A percentile compares a stretch with the other conserved stretches of the same genome.
phyloP scores from a whole-genome alignment of 2,797 vertebrate species.

The Scyliorhinus canicula region DNA sequence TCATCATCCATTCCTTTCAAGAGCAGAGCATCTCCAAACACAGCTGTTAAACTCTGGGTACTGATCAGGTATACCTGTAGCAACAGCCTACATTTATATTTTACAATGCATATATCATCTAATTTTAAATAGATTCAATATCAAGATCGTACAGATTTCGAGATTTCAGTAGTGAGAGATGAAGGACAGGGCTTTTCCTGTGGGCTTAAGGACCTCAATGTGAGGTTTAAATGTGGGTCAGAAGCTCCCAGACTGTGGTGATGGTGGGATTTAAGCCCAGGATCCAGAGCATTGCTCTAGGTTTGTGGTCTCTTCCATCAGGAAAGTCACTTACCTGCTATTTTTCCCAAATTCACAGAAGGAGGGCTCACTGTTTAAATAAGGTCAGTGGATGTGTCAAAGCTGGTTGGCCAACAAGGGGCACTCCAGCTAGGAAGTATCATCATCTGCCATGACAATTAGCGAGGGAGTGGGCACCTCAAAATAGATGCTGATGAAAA shows the following conservation, averaged over 20 bases:
- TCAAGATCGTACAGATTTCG: neutral
- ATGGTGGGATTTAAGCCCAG: too few species aligned
- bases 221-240: neutral
- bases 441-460: neutral
- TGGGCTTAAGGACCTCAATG: neutral
- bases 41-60: conserved; percentile 67
- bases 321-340: neutral
- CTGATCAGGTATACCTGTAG: conserved; percentile 70
- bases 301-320: too few species aligned
- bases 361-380: neutral
- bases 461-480: neutral
- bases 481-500: neutral
- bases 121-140: neutral
- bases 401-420: neutral
- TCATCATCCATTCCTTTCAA: conserved; percentile 76
- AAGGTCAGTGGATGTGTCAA: neutral
- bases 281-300: too few species aligned
- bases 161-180: neutral
- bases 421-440: neutral
- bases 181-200: neutral
- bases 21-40: conserved; percentile 74
- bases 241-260: neutral
- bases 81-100: neutral
- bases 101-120: neutral
- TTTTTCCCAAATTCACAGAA: neutral